Conservation (phyloP, 2,888 invertebrate species). For the Drosophila eohydei region DNA sequence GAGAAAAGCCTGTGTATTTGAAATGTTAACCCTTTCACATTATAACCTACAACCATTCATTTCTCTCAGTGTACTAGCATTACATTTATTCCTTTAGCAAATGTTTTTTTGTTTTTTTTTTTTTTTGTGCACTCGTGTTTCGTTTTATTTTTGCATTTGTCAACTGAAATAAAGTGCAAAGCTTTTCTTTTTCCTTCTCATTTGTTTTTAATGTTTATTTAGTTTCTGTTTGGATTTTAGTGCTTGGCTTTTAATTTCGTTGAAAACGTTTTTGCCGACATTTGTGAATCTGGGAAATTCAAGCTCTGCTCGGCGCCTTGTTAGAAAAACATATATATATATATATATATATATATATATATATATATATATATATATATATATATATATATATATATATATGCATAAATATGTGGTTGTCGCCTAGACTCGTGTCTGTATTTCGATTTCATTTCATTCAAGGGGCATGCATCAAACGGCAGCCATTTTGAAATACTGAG, state of each 20-base stretch:
- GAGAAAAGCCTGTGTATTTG: neutral
- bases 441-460: conserved; percentile 35
- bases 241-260: conserved; percentile 51
- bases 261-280: conserved; percentile 32
- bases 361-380: neutral
- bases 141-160: conserved; percentile 35
- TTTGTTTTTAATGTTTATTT: conserved; percentile 33
- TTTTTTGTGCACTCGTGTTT: conserved; percentile 37
- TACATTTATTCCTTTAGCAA: conserved; percentile 43
- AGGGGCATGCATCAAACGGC: conserved; percentile 23
- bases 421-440: conserved; percentile 26
- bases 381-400: neutral
- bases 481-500: conserved; percentile 46
- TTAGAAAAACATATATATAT: conserved; percentile 8
- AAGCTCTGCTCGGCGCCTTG: conserved; percentile 19
- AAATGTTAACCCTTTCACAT: neutral
- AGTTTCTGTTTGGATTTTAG: conserved; percentile 20
- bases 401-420: conserved; percentile 8
- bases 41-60: neutral
- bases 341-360: neutral
- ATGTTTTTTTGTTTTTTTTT: conserved; percentile 19
- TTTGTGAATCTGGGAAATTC: conserved; percentile 32
- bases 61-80: conserved; percentile 7
- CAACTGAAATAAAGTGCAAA: conserved; percentile 43
- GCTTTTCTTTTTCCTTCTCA: conserved; percentile 18